Base-by-base conservation (phyloP, 1,140 invertebrate genomes). In the Laupala kohalensis region DNA sequence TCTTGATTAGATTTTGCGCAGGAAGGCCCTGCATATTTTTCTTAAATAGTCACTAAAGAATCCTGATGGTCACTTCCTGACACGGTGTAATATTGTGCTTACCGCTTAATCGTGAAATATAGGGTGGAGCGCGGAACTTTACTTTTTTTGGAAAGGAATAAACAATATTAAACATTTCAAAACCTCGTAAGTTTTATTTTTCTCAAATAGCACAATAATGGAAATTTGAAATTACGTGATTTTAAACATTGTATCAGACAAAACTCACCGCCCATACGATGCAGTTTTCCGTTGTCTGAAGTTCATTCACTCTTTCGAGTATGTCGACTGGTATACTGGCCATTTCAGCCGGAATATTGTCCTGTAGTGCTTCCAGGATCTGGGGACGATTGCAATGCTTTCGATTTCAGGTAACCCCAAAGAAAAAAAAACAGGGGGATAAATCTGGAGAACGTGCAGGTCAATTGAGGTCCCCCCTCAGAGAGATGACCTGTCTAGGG, bases 311-410 rank as follows among this genome's bases (percentile, higher is more conserved):
- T 69, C 28, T 66, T 70, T 67, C 69, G 6, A 70, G 72, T 64
- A 73, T 70, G 37, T 73, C 72, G 24, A 24, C 25, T 15, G 23
- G 5, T 64, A 73, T 70, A 25, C 69, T n/a, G 68, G 25, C 72
- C 64, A 73, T 73, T 23, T 37, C 63, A 30, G n/a, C 72, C 19
- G 53, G 25, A 53, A 73, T 73, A 64, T 73, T 73, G 68, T 70
- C 69, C n/a, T 73, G 63, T 0, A 73, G 72, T 5, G 70, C 27
- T 28, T 29, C 25, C 64, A 70, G 26, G 68, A 29, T 73, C 63
- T 67, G 64, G 25, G 69, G 72, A 67, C 69, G 64, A 70, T 70
- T 62, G 23, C 24, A 62, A 64, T 73, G 62, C 64, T 30, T 70
- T n/a, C 19, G 28, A 68, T 62, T 71, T 64, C 19, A 64, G 64